phyloP scores from a whole-genome alignment of 2,888 invertebrate genomes.

The Hydrotaea diabolus region DNA sequence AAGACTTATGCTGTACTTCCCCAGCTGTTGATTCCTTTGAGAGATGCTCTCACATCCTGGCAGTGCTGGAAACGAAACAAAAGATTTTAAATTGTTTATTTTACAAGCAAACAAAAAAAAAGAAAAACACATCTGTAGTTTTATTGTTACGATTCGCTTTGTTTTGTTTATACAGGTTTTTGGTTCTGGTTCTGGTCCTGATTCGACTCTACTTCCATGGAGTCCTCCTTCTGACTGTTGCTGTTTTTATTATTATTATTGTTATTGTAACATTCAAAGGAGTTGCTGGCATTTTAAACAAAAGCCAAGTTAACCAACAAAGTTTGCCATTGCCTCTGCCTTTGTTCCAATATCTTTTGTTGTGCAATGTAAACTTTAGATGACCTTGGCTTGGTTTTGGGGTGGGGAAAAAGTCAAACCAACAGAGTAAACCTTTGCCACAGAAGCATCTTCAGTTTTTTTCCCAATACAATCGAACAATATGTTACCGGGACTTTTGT shows the following conservation, averaged over 20 bases:
- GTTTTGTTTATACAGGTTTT: not conserved
- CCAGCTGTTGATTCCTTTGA: not conserved
- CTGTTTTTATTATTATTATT: not conserved
- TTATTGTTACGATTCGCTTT: not conserved
- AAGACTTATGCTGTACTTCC: not conserved
- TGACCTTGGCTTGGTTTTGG: constrained; percentile 16
- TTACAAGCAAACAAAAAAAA: not conserved
- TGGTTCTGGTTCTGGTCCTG: not conserved
- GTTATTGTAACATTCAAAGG: not conserved
- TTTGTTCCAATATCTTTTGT: not conserved
- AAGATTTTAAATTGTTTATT: not conserved
- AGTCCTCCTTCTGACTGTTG: too few relatives aligned
- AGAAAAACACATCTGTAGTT: not conserved
- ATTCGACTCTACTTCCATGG: not conserved
- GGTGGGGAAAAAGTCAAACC: not conserved
- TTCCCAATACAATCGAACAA: constrained; percentile 11
- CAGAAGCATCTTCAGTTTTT: too few relatives aligned
- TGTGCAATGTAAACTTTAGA: not conserved
- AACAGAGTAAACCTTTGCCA: too few relatives aligned
- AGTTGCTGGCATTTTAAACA: not conserved
- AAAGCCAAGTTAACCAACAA: constrained; percentile 12
- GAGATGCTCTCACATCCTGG: not conserved
- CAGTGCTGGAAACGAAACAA: not conserved
- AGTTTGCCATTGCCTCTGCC: not conserved
- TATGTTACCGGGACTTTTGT: not conserved